These are phyloP conservation scores for Chaetorhynchus papuensis DNA, from an alignment of 2,113 vertebrate genomes.

Conservation along the genomic window DNA sequence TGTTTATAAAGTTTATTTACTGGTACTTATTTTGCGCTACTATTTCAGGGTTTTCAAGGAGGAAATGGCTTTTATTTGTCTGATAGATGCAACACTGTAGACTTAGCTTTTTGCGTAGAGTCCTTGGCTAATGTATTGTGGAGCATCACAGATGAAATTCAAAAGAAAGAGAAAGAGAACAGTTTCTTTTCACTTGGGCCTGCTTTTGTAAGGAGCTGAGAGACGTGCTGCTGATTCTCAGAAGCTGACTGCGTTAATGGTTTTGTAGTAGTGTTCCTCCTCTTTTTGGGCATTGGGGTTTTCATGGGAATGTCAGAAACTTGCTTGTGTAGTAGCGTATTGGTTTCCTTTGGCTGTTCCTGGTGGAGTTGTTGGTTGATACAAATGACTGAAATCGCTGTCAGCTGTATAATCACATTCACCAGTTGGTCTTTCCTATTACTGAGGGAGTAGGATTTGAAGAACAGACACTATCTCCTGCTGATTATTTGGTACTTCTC, in stretches of 20 bases:
- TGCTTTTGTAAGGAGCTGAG: not conserved
- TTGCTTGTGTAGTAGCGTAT: not conserved
- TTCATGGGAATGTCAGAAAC: not conserved
- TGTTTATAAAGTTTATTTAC: not conserved
- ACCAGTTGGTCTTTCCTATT: not conserved
- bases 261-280: not conserved
- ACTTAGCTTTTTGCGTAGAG: not conserved
- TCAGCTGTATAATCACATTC: accelerated
- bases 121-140: not conserved
- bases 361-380: not conserved
- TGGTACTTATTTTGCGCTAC: accelerated
- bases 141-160: not conserved
- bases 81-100: not conserved
- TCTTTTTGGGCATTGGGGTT: not conserved
- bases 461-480: not conserved
- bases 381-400: not conserved
- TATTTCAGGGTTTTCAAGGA: not conserved
- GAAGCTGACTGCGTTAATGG: no score
- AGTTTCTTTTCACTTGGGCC: not conserved
- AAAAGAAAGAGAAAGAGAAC: not conserved
- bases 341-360: not conserved
- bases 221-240: not conserved
- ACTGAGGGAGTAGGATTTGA: not conserved
- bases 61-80: not conserved
- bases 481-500: not conserved